phyloP scores from a whole-genome alignment of 92 coral and sea anemone genomes.

The Pocillopora meandrina region DNA sequence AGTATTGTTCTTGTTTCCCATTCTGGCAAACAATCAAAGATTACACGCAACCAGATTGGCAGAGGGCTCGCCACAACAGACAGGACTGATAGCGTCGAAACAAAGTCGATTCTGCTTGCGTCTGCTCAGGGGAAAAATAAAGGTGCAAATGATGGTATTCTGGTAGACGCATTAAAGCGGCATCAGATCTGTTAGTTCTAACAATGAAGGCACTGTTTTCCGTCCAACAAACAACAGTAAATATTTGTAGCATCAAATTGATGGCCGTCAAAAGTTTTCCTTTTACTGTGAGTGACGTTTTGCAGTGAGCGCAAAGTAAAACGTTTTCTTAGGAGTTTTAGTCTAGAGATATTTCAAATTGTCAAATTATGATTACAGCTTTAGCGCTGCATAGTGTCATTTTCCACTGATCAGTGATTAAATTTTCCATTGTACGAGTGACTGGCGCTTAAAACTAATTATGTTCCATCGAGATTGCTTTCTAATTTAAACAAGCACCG shows the following conservation, averaged over 20 bases:
- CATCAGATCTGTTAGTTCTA: conserved; percentile 27
- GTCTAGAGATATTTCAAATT: not conserved
- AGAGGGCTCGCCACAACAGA: conserved; percentile 5
- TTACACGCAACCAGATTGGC: conserved; percentile 31
- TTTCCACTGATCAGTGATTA: not conserved
- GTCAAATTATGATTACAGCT: not conserved
- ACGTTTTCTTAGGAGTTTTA: not conserved
- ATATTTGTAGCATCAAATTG: conserved; percentile 70
- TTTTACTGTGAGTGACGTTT: conserved; percentile 41
- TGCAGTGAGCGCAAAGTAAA: conserved; percentile 24
- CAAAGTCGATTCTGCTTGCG: not conserved
- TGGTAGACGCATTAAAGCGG: not conserved
- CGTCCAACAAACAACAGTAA: conserved; percentile 57
- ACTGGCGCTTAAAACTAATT: conserved; percentile 5
- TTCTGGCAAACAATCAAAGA: conserved; percentile 27
- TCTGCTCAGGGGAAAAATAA: not conserved
- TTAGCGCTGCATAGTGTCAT: not conserved
- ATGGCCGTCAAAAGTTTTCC: conserved; percentile 46
- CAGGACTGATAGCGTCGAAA: not conserved
- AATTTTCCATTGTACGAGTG: not conserved
- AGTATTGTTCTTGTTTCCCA: conserved; percentile 11
- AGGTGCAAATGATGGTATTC: not conserved
- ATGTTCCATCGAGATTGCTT: not conserved
- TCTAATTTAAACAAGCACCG: not conserved
- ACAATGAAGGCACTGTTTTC: conserved; percentile 28